Base-by-base conservation (phyloP, 2,888 invertebrate genomes). In the Zootermopsis nevadensis region DNA sequence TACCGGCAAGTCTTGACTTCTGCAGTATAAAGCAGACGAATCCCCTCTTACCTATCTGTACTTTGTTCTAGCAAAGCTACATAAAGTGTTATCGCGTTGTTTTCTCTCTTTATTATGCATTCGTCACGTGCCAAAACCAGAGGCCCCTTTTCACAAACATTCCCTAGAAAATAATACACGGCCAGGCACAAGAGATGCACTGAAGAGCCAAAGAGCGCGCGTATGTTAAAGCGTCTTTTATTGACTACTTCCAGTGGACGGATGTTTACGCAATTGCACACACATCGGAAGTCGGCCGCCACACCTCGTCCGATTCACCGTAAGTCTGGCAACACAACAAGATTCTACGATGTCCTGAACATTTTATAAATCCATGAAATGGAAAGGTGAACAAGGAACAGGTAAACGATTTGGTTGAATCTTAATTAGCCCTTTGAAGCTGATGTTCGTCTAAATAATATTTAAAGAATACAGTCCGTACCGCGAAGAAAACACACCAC, bases 251-350 rank as follows among this genome's bases (percentile, higher is more conserved):
- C 27, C 60, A 60, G 60, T 27, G 60, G 60, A 60, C 60, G 60
- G 60, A 60, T 60, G 60, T 60, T 60, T 60, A 60, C 60, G 60
- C 60, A 60, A 60, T 60, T 60, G 60, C 15, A 60, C 60, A 60
- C 60, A 27, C 60, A 60, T 60, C 60, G 60, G 60, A 60, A 12
- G 60, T 60, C 6, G 15, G n/a, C 60, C 4, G 27, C n/a, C 60
- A 27, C 60, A 60, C 60, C 60, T 60, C 27, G 60, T 60, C 8
- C 60, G 6, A 60, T n/a, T 6, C 60, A 15, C 10, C 38, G 19
- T 19, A 48, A 48, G 19, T 48, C 48, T 48, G 48, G 15, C 7
- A 48, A 48, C 48, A 3, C 19, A 48, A 48, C 19, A 48, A n/a
- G 48, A 48, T 48, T 48, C 48, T 19, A 48, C 19, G 48, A 6